These are phyloP conservation scores for Hippopotamyrus pictus DNA, from an alignment of 2,797 vertebrate species.

Conservation along the genomic window DNA sequence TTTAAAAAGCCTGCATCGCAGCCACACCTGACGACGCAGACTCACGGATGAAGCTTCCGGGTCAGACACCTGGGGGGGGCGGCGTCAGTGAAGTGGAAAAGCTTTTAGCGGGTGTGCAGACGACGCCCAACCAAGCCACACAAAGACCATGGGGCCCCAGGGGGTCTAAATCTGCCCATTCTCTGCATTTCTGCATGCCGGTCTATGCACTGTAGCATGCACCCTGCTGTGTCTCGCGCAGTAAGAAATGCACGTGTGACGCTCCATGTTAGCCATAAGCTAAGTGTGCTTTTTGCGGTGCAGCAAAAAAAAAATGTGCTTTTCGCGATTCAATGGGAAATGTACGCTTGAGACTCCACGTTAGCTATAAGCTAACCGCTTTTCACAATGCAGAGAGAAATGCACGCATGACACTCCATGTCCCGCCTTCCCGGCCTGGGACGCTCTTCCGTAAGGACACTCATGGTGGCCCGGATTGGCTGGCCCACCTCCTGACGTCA, in stretches of 20 bases:
- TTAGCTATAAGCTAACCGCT: not conserved
- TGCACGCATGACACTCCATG: not conserved
- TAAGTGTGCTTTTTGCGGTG: not conserved
- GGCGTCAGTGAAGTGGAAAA: not conserved
- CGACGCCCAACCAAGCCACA: not conserved
- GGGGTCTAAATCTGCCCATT: conserved; percentile 10
- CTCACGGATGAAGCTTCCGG: not conserved
- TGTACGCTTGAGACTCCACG: not conserved
- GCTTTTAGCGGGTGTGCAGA: not conserved
- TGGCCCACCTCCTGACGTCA: conserved; percentile 32
- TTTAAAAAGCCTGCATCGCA: not conserved
- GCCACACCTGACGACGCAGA: not conserved
- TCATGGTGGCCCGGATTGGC: conserved; percentile 23
- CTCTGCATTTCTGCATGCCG: conserved; percentile 15
- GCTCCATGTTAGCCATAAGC: not conserved
- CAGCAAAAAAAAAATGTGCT: no score
- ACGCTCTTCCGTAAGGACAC: conserved; percentile 23
- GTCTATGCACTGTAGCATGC: not conserved
- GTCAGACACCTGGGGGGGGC: not conserved
- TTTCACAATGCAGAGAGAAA: not conserved
- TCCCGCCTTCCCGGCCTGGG: conserved; percentile 20
- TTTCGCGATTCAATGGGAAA: not conserved
- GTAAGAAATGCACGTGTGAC: not conserved
- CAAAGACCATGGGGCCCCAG: conserved; percentile 4
- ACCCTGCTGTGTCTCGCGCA: not conserved